A percentile compares a stretch with the other conserved stretches of the same genome.
Evolutionary conservation across 1,140 invertebrate genomes (phyloP).

Genomic region (Pygmarrhopalites habei): DNA sequence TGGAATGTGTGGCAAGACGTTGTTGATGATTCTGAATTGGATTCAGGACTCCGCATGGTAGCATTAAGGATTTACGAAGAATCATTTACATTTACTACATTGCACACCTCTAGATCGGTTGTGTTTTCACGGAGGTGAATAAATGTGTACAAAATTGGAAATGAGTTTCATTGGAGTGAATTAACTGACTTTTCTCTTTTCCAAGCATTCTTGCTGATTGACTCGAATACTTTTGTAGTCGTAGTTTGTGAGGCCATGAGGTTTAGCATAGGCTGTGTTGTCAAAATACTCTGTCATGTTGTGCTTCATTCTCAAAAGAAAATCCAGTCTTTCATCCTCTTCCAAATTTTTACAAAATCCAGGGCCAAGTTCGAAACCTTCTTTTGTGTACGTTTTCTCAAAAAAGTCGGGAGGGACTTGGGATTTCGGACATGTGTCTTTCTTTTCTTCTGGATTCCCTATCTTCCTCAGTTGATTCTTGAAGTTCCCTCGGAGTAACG

Average conservation of each 20-base stretch:
- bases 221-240: neutral
- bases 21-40: no score
- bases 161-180: no score
- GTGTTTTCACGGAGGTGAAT: no score
- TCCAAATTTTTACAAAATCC: neutral
- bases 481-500: neutral
- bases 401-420: neutral
- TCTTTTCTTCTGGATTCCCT: neutral
- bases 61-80: no score
- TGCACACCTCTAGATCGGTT: no score
- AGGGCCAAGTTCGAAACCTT: neutral
- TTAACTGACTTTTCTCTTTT: neutral
- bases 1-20: no score
- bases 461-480: neutral
- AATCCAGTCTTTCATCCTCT: constrained; percentile 1
- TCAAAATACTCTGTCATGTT: constrained; percentile 13
- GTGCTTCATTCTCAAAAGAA: constrained; percentile 1
- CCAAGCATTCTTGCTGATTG: neutral
- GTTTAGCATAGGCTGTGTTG: neutral
- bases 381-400: neutral
- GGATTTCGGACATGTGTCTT: neutral
- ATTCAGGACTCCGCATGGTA: no score
- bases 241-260: neutral
- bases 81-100: no score
- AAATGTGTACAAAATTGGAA: no score